A percentile compares a stretch with the other conserved stretches of the same genome.
phyloP scores from a whole-genome alignment of 2,113 vertebrate species.

The Phoxinus phoxinus region DNA sequence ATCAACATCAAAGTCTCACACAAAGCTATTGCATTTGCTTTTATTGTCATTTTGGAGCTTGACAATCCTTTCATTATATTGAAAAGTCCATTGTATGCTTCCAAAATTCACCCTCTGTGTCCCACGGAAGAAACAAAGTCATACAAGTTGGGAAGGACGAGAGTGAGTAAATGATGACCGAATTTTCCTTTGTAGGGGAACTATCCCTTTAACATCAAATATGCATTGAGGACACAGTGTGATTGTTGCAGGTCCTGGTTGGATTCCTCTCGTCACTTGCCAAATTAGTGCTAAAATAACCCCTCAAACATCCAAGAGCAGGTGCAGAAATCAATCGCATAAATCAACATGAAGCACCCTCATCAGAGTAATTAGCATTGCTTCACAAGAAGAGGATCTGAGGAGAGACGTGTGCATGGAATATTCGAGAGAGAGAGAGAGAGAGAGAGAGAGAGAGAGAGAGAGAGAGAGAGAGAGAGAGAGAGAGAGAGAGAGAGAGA shows the following conservation, averaged over 20 bases:
- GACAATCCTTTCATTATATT: not conserved
- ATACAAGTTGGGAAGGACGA: not conserved
- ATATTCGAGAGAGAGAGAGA: not conserved
- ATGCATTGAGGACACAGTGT: conserved; percentile 19
- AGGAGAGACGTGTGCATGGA: not conserved
- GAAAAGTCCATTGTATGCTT: not conserved
- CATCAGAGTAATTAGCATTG: conserved; percentile 23
- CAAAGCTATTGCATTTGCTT: not conserved
- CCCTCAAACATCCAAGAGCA: conserved; percentile 1
- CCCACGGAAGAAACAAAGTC: not conserved
- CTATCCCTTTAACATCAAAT: conserved; percentile 24
- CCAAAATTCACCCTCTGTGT: not conserved
- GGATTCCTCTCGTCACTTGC: not conserved
- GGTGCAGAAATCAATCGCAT: conserved; percentile 27
- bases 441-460: not conserved
- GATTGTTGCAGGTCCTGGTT: not conserved
- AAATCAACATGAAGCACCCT: not conserved
- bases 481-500: not conserved
- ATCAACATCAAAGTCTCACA: not conserved
- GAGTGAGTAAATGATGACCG: not conserved
- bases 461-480: not conserved
- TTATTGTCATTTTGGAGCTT: not conserved
- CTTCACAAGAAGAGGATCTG: not conserved
- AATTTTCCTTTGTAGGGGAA: not conserved
- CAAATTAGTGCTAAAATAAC: conserved; percentile 16